Conservation (phyloP, 2,797 vertebrate genomes). For the Octomys mimax region DNA sequence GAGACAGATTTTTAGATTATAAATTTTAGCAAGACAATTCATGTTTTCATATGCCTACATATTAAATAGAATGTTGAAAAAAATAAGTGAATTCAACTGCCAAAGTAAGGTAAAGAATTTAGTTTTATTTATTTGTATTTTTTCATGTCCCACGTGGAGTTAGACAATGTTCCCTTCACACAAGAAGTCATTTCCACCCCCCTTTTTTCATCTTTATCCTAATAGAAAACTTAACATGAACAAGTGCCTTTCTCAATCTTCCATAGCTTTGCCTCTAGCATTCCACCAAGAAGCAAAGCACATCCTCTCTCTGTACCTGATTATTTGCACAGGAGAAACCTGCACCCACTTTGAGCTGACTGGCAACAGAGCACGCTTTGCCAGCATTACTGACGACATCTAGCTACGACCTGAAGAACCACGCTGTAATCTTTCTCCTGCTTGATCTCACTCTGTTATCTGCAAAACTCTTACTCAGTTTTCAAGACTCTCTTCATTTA, state of each 20-base stretch:
- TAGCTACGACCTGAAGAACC: neutral
- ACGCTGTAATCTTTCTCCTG: neutral
- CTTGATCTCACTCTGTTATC: neutral
- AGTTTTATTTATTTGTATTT: neutral
- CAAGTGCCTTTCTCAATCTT: neutral
- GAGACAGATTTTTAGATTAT: conserved; percentile 35
- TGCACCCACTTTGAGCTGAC: neutral
- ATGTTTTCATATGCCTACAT: neutral
- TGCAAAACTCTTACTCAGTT: neutral
- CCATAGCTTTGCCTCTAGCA: neutral
- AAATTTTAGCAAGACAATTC: conserved; percentile 19
- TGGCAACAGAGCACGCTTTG: neutral
- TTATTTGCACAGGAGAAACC: neutral
- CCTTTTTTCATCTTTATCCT: neutral
- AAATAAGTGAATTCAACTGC: neutral
- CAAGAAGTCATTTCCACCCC: neutral
- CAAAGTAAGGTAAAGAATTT: conserved; percentile 14
- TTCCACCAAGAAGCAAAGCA: neutral
- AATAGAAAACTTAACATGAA: neutral
- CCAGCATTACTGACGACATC: neutral
- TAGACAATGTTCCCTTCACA: neutral
- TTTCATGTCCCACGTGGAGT: neutral
- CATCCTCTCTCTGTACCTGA: neutral
- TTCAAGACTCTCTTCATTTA: neutral
- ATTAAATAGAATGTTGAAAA: conserved; percentile 7